Conservation (phyloP, 2,888 invertebrate species). For the Rhabditoides inermis region DNA sequence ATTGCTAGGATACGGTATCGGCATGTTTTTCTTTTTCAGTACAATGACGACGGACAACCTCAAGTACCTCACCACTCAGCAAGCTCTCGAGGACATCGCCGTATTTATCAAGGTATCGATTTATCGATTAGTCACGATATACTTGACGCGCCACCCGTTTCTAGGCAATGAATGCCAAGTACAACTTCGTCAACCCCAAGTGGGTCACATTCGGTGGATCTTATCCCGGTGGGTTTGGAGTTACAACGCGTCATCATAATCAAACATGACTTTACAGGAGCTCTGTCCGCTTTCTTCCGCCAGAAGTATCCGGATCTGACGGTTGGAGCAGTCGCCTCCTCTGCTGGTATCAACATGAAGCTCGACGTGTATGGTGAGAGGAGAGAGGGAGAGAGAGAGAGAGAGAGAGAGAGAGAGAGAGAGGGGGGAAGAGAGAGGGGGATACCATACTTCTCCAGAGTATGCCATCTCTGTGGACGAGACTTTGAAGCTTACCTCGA, state of each 20-base stretch:
- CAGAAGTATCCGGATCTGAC: conserved; percentile 34
- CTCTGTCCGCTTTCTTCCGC: conserved; percentile 37
- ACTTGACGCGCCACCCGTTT: too few relatives aligned
- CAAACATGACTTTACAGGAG: conserved; percentile 14
- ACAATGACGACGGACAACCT: too few relatives aligned
- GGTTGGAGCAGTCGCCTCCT: conserved; percentile 32
- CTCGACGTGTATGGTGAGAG: conserved; percentile 28
- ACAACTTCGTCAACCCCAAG: conserved; percentile 29
- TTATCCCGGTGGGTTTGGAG: conserved; percentile 22
- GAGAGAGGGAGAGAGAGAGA: too few relatives aligned
- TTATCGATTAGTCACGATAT: too few relatives aligned
- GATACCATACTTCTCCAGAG: too few relatives aligned
- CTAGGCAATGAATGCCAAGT: conserved; percentile 25
- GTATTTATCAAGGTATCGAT: conserved; percentile 66
- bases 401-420: too few relatives aligned
- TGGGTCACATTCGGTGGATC: conserved; percentile 48
- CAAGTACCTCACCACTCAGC: too few relatives aligned
- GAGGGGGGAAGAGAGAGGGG: too few relatives aligned
- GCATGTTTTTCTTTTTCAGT: conserved; percentile 15
- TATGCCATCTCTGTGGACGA: too few relatives aligned
- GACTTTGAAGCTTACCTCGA: too few relatives aligned
- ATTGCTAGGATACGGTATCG: too few relatives aligned
- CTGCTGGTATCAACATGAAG: conserved; percentile 29
- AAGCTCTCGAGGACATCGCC: conserved; percentile 79
- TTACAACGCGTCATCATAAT: neutral